Conservation (phyloP, 2,113 vertebrate species). For the Malaclemys terrapin region DNA sequence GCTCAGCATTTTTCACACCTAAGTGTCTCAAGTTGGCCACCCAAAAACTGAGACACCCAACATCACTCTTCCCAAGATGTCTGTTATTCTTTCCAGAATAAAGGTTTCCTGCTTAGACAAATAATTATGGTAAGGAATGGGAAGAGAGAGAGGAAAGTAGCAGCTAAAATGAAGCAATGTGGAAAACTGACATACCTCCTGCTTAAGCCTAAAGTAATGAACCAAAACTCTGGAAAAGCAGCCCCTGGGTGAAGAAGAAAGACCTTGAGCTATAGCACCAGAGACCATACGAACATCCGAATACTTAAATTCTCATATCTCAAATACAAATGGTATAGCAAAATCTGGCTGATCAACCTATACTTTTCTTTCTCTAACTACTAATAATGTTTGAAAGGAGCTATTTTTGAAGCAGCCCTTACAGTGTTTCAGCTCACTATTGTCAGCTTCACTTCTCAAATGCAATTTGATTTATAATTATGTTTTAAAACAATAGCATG, state of each 20-base stretch:
- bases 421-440: constrained; percentile 73
- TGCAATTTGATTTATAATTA: constrained; percentile 85
- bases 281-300: neutral
- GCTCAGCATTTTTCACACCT: neutral
- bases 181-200: neutral
- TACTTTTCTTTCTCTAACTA: constrained; percentile 61
- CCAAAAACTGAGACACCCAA: neutral
- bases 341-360: constrained; percentile 41
- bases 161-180: neutral
- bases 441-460: constrained; percentile 77
- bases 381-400: constrained; percentile 79
- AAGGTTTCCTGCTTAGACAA: neutral
- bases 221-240: neutral
- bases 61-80: neutral
- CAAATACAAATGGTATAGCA: neutral
- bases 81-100: neutral
- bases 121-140: neutral
- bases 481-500: constrained; percentile 81
- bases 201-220: neutral
- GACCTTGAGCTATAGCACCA: fast-evolving
- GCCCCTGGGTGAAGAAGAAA: neutral
- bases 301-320: neutral
- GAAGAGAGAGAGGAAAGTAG: neutral
- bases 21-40: neutral
- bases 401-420: constrained; percentile 80